phyloP scores from a whole-genome alignment of 2,888 invertebrate species.

The Papilio gigon region DNA sequence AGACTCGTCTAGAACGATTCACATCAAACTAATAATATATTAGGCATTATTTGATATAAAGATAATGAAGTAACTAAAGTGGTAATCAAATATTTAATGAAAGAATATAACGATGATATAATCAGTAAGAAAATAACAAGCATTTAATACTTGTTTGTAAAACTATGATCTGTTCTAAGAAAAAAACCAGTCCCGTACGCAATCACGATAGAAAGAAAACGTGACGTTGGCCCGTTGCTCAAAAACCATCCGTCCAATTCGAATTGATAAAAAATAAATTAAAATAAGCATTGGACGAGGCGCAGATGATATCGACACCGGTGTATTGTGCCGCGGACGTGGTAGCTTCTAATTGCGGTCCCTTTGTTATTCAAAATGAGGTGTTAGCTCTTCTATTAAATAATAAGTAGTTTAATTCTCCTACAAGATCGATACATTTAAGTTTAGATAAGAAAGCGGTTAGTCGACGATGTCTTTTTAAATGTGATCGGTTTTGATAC shows the following conservation, averaged over 20 bases:
- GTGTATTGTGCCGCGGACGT: conserved; percentile 72
- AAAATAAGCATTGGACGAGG: conserved; percentile 70
- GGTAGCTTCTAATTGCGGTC: conserved; percentile 77
- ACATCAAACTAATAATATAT: too few species aligned
- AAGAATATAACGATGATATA: conserved; percentile 1
- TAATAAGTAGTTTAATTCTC: conserved; percentile 73
- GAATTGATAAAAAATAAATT: conserved; percentile 81
- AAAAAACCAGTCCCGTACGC: conserved; percentile 31
- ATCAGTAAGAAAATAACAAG: conserved; percentile 2
- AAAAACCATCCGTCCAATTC: conserved; percentile 75
- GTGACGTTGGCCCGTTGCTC: conserved; percentile 59
- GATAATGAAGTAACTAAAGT: not conserved
- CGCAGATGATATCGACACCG: conserved; percentile 77
- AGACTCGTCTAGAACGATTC: too few species aligned
- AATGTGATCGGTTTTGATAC: conserved; percentile 37
- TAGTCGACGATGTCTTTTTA: conserved; percentile 46
- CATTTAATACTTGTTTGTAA: conserved; percentile 15
- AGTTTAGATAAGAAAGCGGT: conserved; percentile 62
- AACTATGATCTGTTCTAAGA: conserved; percentile 13
- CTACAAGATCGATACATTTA: conserved; percentile 58
- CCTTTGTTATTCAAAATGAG: conserved; percentile 81
- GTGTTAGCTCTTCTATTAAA: conserved; percentile 81
- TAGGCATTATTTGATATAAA: too few species aligned
- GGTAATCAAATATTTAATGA: conserved; percentile 23
- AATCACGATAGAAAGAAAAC: conserved; percentile 41